A percentile compares a stretch with the other conserved stretches of the same genome.
These are phyloP conservation scores for Malurus alboscapulatus DNA, from an alignment of 2,113 vertebrate species.

Conservation along the genomic window DNA sequence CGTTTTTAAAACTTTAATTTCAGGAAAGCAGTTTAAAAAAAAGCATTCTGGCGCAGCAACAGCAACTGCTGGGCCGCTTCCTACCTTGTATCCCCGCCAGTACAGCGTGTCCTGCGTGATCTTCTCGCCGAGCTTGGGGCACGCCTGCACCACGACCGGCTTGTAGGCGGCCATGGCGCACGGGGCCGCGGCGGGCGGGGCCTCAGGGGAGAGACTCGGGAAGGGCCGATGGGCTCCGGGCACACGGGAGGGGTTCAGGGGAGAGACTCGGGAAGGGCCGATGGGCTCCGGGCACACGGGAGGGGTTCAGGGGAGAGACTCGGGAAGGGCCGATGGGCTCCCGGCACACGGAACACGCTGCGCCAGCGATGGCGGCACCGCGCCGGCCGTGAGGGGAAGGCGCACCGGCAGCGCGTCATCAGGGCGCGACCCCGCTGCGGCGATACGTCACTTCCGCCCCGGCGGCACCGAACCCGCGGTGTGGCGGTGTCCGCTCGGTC, in stretches of 20 bases:
- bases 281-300: fast-evolving
- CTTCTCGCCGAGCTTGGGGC: constrained; percentile 88
- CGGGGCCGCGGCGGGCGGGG: fast-evolving
- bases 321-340: fast-evolving
- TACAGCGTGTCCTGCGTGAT: constrained; percentile 92
- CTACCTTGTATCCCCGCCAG: constrained; percentile 93
- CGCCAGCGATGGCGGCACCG: neutral
- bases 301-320: fast-evolving
- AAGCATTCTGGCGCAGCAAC: fast-evolving
- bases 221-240: too few species aligned
- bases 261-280: too few species aligned
- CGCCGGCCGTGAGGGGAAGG: fast-evolving
- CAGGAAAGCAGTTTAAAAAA: fast-evolving
- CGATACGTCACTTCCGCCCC: fast-evolving
- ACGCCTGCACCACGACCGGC: constrained; percentile 81
- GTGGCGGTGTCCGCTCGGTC: neutral
- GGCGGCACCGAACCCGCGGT: fast-evolving
- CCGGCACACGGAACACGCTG: neutral
- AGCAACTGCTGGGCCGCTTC: fast-evolving
- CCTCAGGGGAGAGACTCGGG: too few species aligned
- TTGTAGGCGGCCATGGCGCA: constrained; percentile 83
- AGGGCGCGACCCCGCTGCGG: fast-evolving
- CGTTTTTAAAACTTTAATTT: fast-evolving
- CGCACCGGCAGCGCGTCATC: fast-evolving
- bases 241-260: too few species aligned